Percentiles rank a stretch among this genome's conserved stretches.
Conservation (phyloP, 2,113 vertebrate species). For the Melanocharis versteri region DNA sequence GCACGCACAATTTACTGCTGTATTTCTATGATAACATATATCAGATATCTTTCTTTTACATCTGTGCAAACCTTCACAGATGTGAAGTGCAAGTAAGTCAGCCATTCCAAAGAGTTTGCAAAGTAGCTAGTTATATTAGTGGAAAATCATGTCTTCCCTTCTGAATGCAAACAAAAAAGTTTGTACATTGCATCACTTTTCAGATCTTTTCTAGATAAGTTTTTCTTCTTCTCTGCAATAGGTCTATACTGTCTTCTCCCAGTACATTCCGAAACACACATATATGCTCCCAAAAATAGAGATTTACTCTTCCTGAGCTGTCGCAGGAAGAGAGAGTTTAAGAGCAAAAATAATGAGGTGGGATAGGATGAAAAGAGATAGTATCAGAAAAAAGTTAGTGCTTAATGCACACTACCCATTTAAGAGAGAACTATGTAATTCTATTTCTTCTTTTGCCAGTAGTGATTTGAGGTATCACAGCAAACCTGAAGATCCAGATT, state of each 20-base stretch:
- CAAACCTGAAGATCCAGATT: neutral
- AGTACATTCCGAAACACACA: accelerated
- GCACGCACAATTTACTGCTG: neutral
- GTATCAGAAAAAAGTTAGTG: neutral
- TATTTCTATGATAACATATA: neutral
- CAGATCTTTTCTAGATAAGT: neutral
- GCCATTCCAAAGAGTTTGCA: neutral
- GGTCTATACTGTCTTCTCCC: neutral
- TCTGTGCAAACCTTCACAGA: neutral
- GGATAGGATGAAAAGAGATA: neutral
- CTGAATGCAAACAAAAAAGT: neutral
- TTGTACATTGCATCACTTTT: neutral
- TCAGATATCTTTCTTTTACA: neutral
- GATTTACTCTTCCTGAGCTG: neutral
- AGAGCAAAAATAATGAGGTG: neutral
- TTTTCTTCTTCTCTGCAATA: neutral
- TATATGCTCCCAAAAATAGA: neutral
- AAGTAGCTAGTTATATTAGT: neutral
- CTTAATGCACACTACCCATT: neutral
- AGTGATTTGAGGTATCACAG: neutral
- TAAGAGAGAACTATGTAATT: neutral
- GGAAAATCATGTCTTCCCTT: neutral
- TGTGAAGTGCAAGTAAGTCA: neutral
- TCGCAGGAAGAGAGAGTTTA: neutral
- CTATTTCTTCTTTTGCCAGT: neutral